phyloP scores from a whole-genome alignment of 2,888 invertebrate species.

The Minunthozetes semirufus region DNA sequence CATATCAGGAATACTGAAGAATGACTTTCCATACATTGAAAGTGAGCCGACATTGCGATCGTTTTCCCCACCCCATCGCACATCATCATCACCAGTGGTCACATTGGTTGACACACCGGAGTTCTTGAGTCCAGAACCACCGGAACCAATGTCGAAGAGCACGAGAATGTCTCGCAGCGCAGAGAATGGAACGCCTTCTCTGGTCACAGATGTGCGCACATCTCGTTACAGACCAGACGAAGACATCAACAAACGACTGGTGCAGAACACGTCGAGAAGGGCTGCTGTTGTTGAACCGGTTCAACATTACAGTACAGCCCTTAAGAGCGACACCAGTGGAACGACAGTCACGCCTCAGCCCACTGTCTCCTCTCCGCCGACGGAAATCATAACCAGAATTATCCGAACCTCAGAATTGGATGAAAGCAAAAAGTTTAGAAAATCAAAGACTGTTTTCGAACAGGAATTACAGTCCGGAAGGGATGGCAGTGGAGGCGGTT shows the following conservation, averaged over 20 bases:
- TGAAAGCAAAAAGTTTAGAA: conserved; percentile 22
- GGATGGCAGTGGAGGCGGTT: conserved; percentile 2
- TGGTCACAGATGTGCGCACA: conserved; percentile 17
- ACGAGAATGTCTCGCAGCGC: not conserved
- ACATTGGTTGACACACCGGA: conserved; percentile 17
- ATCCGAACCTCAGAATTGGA: conserved; percentile 15
- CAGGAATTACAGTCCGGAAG: conserved; percentile 26
- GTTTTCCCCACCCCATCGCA: conserved; percentile 18
- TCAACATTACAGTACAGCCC: conserved; percentile 24
- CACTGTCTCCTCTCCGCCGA: not conserved
- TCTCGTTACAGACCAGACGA: conserved; percentile 24
- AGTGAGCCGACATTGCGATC: not conserved
- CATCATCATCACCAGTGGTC: conserved; percentile 14
- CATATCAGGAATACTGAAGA: conserved; percentile 7
- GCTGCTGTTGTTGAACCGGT: conserved; percentile 31
- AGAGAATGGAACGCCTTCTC: not conserved
- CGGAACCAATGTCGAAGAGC: not conserved
- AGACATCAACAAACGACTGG: not conserved
- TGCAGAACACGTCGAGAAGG: conserved; percentile 18
- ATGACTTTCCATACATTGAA: conserved; percentile 20
- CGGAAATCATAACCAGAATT: conserved; percentile 26
- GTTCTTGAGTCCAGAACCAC: conserved; percentile 22
- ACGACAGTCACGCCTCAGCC: not conserved
- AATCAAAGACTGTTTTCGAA: conserved; percentile 27
- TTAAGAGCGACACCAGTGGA: not conserved